Conservation (phyloP, 2,113 vertebrate genomes). For the Paramisgurnus dabryanus region DNA sequence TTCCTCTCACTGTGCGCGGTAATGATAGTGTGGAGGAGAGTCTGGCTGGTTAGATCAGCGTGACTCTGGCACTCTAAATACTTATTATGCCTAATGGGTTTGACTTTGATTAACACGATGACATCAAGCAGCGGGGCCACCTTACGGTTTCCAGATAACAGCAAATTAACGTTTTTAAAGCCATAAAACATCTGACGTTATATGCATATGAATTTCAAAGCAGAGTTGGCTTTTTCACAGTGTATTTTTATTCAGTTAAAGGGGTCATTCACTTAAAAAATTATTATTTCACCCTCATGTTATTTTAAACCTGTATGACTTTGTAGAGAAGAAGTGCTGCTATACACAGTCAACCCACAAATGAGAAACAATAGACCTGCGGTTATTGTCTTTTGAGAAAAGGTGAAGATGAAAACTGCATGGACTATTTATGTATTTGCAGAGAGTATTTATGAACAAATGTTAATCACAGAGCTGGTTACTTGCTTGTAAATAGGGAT, state of each 20-base stretch:
- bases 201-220: no score
- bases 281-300: no score
- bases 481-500: not conserved
- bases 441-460: no score
- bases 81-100: conserved; percentile 35
- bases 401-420: not conserved
- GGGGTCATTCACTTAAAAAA: no score
- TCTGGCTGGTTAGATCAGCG: not conserved
- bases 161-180: no score
- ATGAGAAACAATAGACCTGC: conserved; percentile 43
- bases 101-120: conserved; percentile 38
- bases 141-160: not conserved
- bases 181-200: no score
- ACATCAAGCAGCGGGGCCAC: not conserved
- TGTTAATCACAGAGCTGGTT: not conserved
- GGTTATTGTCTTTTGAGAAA: conserved; percentile 27
- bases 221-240: no score
- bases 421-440: not conserved
- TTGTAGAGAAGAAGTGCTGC: no score
- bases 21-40: conserved; percentile 8
- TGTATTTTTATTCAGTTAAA: no score
- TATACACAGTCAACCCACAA: conserved; percentile 31
- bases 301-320: no score
- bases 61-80: conserved; percentile 10
- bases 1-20: conserved; percentile 7